Evolutionary conservation across 2,888 invertebrate species (phyloP), one percentile per base, ranked within the genome.

Genomic region (Ormyrus nitidulus): DNA sequence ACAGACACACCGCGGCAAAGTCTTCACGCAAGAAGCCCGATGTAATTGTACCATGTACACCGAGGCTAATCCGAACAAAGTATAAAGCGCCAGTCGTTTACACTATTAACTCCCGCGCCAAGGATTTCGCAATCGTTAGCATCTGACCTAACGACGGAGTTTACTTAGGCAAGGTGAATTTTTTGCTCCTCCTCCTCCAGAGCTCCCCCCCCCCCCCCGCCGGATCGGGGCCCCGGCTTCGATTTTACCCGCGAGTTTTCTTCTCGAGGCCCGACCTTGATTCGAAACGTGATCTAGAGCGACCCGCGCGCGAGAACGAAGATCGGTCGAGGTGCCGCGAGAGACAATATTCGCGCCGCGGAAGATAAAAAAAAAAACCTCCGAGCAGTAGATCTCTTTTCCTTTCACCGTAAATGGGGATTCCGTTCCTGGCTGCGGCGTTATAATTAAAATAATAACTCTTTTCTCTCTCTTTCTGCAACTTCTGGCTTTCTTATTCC

Each of bases 391-490:
- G 19, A 56, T 72, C 72, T 74, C 64, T 66, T 69, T 80, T 72
- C 78, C 80, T 80, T 80, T 84, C 82, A 77, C 82, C 81, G 58
- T 68, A 58, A 72, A 68, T 74, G 69, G 19, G 64, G 46, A 69
- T 66, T 61, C 70, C 80, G 75, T 84, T 85, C 80, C 65, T 80
- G 19, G 80, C 79, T 59, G 49, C 70, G 53, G 65, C 66, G 61
- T 77, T 79, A 74, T 83, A 86, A 86, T 86, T 86, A 86, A 84
- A 85, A 83, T 86, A 84, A 86, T 86, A 86, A 86, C 81, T 71
- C 80, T 77, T 73, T 69, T 70, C 70, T 54, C 46, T 48, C 19
- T 19, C 19, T 19, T 19, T 19, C 5, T n/a, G 6, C 11, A 7
- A 19, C 69, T 48, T 59, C 0, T 9, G 71, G 66, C 82, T 81